Evolutionary conservation across 2,888 invertebrate genomes (phyloP), one percentile per base, ranked within the genome.

Genomic region (Drosophila atripex): DNA sequence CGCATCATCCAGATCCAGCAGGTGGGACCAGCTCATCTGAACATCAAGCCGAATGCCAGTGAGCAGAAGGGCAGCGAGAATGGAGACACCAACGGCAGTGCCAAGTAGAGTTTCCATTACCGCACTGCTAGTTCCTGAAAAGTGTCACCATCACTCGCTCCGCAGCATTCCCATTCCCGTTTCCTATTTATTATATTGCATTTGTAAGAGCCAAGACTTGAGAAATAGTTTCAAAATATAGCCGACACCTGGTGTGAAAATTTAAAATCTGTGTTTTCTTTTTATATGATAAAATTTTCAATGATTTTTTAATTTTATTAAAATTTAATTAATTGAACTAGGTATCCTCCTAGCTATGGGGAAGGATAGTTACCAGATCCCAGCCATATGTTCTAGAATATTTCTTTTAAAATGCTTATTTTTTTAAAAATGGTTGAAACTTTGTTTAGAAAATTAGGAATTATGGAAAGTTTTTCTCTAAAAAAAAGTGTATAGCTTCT

Each of bases 21-120:
- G 39, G 71, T 71, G 53, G 71, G 71, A 41, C 71, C 70, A 0
- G 71, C 71, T 14, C 71, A 71, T 11, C 45, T 71, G 4, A 71
- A 71, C 35, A 41, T 71, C 45, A 71, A 71, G 50, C 68, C 69
- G 2, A 80, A 80, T 18, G 11, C 16, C 18, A 52, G 11, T 38
- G 71, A 71, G 6, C 28, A 50, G 7, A 54, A 61, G 16, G 59
- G 63, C 35, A 61, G 57, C 52, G 49, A 57, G 39, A 53, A 59
- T 16, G 43, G 73, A 30, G 0, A 57, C 0, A 32, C 51, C 49
- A 74, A 63, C 18, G 76, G 71, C 52, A 69, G 12, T 3, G 25
- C 51, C 63, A 69, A 70, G 41, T 60, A 70, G 55, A 55, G 35
- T 30, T 7, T 11, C n/a, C 3, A 43, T 21, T 0, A 11, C 52